phyloP scores from a whole-genome alignment of 2,888 invertebrate species.

The Leptarthrus brevirostris region DNA sequence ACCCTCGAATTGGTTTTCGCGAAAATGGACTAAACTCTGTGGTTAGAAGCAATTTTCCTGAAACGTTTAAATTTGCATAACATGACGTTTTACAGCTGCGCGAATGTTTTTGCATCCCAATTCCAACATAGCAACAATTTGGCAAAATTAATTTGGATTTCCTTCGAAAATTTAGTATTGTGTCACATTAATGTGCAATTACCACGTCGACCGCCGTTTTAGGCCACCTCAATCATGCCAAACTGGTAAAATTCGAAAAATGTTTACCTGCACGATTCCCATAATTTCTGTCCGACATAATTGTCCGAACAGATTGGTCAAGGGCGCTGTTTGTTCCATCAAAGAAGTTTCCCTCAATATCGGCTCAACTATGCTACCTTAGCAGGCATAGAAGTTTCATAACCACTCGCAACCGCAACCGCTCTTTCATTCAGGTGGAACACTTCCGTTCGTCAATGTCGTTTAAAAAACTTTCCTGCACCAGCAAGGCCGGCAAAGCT shows the following conservation, averaged over 20 bases:
- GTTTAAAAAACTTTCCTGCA: background rate
- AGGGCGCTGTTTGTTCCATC: background rate
- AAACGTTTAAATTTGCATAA: conserved; percentile 20
- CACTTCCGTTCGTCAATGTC: conserved; percentile 48
- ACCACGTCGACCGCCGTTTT: too few species aligned
- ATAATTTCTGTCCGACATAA: background rate
- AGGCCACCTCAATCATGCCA: too few species aligned
- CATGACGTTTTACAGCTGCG: conserved; percentile 1
- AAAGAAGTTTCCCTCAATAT: background rate
- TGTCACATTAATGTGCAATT: too few species aligned
- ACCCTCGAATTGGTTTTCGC: background rate
- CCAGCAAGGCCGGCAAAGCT: conserved; percentile 5
- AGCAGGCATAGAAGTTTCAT: background rate
- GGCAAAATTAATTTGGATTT: too few species aligned
- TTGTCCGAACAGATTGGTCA: conserved; percentile 13
- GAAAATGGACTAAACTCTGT: background rate
- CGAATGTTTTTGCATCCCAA: too few species aligned
- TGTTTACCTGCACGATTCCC: background rate
- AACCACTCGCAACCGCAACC: background rate
- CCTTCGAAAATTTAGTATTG: too few species aligned
- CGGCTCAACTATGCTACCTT: background rate
- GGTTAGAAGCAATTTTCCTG: background rate
- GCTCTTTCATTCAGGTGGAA: conserved; percentile 41
- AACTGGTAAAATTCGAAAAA: too few species aligned
- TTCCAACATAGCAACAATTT: too few species aligned